Base-by-base conservation (phyloP, 2,797 vertebrate genomes). In the Columba guinea region DNA sequence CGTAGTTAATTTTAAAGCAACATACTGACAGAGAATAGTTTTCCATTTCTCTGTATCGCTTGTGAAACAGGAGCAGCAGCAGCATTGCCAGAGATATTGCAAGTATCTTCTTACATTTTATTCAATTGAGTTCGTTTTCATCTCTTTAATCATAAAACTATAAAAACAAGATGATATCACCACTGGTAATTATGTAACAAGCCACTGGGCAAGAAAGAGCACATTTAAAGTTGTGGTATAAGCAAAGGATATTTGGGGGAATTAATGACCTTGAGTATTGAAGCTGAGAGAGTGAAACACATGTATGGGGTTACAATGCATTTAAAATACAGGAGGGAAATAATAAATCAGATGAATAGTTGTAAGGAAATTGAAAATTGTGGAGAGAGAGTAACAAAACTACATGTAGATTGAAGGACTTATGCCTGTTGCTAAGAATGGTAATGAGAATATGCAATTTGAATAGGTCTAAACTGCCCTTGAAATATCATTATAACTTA, bases 401-500 rank as follows among this genome's bases (percentile, higher is more conserved):
- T 96, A 94, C 24, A 5, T 20, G 64, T 55, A 82, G 93, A 97
- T 59, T 90, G 91, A 96, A 93, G 96, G 89, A 87, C 52, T 30
- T 89, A 55, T 2, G 41, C 64, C 90, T 95, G 67, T 97, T 97
- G 94, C 95, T 95, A 55, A 75, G 89, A 97, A 97, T 96, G 89
- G 87, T 95, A 97, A 97, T 96, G 92, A 97, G 96, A 95, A 90
- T 70, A 85, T 84, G 69, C 32, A 90, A 97, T 96, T 74, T 94
- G 86, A 96, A 95, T 79, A 83, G 89, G 51, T 92, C 79, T 90
- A 87, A 89, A 68, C 94, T 49, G 84, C 95, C 97, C 97, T 98
- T 98, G 96, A 97, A 97, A 97, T 95, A 97, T 65, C 96, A 96
- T 97, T 97, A 96, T 93, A 94, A 95, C 82, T 96, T 97, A 85